phyloP scores from a whole-genome alignment of 2,113 vertebrate genomes.

The Campylorhamphus procurvoides region DNA sequence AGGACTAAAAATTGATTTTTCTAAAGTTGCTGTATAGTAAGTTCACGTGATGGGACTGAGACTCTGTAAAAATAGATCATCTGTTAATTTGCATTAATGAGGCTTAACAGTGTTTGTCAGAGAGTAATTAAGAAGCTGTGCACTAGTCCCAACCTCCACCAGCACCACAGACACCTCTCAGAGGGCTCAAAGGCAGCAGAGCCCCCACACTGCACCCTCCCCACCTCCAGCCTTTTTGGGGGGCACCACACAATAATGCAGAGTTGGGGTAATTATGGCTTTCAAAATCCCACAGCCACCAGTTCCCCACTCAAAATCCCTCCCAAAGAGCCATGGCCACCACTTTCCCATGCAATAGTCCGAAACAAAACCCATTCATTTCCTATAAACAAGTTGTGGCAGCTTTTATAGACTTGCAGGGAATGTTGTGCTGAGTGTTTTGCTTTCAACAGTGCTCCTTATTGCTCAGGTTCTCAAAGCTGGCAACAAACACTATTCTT shows the following conservation, averaged over 20 bases:
- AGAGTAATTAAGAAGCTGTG: constrained; percentile 50
- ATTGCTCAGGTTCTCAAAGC: not conserved
- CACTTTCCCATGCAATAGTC: not conserved
- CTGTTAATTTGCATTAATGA: constrained; percentile 71
- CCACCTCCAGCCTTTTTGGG: not conserved
- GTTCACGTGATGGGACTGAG: constrained; percentile 1
- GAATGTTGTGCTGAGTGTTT: not conserved
- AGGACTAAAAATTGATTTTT: constrained; percentile 10
- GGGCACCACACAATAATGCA: rapidly evolving
- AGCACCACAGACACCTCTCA: not conserved
- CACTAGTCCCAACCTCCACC: not conserved
- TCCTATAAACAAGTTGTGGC: not conserved
- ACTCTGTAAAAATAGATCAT: constrained; percentile 51
- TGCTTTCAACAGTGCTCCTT: not conserved
- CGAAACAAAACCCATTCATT: not conserved
- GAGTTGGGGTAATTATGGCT: rapidly evolving
- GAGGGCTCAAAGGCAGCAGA: not conserved
- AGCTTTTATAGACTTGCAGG: not conserved
- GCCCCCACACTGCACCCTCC: not conserved
- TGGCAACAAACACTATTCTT: not conserved
- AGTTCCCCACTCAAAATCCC: not conserved
- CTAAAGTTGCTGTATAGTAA: not conserved
- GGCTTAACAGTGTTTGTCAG: constrained; percentile 63
- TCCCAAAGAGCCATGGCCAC: not conserved
- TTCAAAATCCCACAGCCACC: not conserved